These are phyloP conservation scores for Pammene aurita DNA, from an alignment of 2,888 invertebrate genomes.

Conservation along the genomic window DNA sequence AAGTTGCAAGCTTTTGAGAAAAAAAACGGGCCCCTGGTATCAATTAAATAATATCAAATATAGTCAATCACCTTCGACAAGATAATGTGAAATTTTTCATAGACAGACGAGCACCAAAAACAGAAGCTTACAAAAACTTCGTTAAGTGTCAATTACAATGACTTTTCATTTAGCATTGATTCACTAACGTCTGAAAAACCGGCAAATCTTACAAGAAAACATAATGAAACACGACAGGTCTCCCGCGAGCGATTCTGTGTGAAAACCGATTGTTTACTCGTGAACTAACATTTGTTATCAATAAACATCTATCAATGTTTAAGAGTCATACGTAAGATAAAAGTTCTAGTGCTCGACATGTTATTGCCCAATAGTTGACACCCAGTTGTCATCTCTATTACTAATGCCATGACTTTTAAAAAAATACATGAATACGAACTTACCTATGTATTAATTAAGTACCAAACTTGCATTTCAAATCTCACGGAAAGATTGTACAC, in stretches of 20 bases:
- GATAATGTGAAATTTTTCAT: conserved; percentile 3
- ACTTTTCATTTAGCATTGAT: background rate
- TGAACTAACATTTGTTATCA: background rate
- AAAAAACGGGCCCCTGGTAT: too few species aligned
- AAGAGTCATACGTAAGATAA: too few species aligned
- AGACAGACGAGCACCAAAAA: background rate
- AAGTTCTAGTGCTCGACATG: too few species aligned
- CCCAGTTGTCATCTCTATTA: too few species aligned
- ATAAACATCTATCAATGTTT: background rate
- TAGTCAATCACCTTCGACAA: background rate
- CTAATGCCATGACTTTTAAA: too few species aligned
- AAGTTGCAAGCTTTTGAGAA: too few species aligned
- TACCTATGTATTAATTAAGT: too few species aligned
- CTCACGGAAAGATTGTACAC: too few species aligned
- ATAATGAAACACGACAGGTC: background rate
- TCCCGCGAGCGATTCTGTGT: conserved; percentile 4
- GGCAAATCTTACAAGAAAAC: background rate
- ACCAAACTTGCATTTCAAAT: too few species aligned
- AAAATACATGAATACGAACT: too few species aligned
- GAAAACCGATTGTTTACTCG: conserved; percentile 11
- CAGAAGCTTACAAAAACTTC: background rate
- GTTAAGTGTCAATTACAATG: conserved; percentile 7
- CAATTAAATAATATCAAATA: too few species aligned
- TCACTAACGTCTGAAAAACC: background rate
- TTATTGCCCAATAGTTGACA: too few species aligned